Evolutionary conservation across 1,140 invertebrate genomes (phyloP).

Genomic region (Acromyrmex charruanus): DNA sequence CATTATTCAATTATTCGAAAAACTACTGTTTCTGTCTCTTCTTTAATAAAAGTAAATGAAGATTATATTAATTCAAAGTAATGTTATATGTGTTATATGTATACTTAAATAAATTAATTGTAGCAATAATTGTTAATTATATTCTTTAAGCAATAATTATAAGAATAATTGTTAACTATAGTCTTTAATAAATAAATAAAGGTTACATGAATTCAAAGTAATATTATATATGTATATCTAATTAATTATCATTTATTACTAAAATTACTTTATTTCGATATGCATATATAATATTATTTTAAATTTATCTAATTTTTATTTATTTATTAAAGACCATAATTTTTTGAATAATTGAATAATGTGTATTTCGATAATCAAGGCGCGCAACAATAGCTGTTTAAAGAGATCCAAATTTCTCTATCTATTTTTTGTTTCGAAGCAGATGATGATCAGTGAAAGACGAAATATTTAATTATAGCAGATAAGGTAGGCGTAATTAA

Average conservation of each 20-base stretch:
- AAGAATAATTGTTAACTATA: too few relatives aligned
- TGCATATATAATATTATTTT: neutral
- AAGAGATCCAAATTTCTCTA: neutral
- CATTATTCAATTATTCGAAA: too few relatives aligned
- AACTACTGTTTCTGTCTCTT: too few relatives aligned
- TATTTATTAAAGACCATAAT: neutral
- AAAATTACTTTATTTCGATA: neutral
- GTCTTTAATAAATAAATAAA: too few relatives aligned
- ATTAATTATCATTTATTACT: slow-evolving; percentile 5
- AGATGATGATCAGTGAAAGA: neutral
- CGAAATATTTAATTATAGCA: neutral
- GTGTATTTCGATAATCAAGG: neutral
- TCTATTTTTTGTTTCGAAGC: neutral
- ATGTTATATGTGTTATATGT: too few relatives aligned
- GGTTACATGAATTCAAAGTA: too few relatives aligned
- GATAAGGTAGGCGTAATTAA: neutral
- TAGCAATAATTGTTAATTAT: too few relatives aligned
- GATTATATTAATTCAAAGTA: too few relatives aligned
- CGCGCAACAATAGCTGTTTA: neutral
- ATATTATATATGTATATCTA: too few relatives aligned
- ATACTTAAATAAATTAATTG: too few relatives aligned
- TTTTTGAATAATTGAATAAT: neutral
- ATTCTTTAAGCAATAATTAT: too few relatives aligned
- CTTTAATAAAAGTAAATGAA: too few relatives aligned
- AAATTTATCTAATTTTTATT: neutral